phyloP scores from a whole-genome alignment of 2,888 invertebrate species.

The Cabera pusaria region DNA sequence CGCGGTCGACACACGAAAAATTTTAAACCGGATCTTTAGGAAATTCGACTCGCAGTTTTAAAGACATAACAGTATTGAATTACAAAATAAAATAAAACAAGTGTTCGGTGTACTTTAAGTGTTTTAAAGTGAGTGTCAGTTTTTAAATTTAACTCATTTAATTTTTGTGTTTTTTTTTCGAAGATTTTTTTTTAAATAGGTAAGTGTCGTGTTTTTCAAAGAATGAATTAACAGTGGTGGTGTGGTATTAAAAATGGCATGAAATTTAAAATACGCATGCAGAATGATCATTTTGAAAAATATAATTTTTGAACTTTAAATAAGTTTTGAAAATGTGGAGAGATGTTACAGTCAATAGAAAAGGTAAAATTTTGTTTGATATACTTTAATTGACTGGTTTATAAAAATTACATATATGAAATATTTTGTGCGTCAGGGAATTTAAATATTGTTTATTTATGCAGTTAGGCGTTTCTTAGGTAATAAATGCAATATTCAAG shows the following conservation, averaged over 20 bases:
- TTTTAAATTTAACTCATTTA: conserved; percentile 30
- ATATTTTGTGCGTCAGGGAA: no score
- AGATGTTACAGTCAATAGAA: conserved; percentile 23
- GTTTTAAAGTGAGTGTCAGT: conserved; percentile 39
- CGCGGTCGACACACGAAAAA: conserved; percentile 43
- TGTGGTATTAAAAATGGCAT: conserved; percentile 72
- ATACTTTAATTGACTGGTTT: no score
- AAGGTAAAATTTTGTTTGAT: no score
- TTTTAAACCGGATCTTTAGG: conserved; percentile 44
- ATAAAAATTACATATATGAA: no score
- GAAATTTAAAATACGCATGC: conserved; percentile 63
- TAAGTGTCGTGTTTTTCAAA: conserved; percentile 68
- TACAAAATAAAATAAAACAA: conserved; percentile 45
- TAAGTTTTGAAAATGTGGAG: conserved; percentile 24
- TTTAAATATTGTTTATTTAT: no score
- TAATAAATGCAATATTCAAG: no score
- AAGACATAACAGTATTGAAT: conserved; percentile 43
- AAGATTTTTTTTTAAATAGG: conserved; percentile 54
- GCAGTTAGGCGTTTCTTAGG: no score
- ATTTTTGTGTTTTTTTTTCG: conserved; percentile 38
- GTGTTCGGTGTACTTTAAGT: conserved; percentile 43
- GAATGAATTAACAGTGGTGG: conserved; percentile 72
- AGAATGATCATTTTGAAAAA: conserved; percentile 44
- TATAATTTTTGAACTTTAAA: conserved; percentile 12
- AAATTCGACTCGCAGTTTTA: conserved; percentile 41